These are phyloP conservation scores for Sanderia malayensis DNA, from an alignment of 30 jellyfish, hydroid and myxozoan species.

Conservation along the genomic window DNA sequence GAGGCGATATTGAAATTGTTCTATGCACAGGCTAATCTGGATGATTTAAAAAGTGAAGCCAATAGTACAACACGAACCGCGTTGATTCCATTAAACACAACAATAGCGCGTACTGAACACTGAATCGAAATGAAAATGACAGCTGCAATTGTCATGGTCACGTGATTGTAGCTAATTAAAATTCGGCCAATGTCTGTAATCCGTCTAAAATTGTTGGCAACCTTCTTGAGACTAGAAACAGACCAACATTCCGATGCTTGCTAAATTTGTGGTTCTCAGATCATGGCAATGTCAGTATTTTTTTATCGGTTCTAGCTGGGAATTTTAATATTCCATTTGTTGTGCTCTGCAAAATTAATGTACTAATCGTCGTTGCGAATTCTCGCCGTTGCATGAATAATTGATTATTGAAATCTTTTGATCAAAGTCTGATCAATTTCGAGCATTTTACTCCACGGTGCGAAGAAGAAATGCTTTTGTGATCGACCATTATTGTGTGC, in stretches of 20 bases:
- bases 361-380: constrained; percentile 35
- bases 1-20: constrained; percentile 41
- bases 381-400: constrained; percentile 35
- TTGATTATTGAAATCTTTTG: constrained; percentile 40
- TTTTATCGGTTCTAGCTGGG: constrained; percentile 45
- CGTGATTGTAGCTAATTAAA: constrained; percentile 11
- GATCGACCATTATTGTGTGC: too few species aligned
- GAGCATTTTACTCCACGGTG: constrained; percentile 14
- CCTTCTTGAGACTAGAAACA: background rate
- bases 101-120: constrained; percentile 28
- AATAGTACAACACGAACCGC: constrained; percentile 34
- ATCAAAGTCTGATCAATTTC: constrained; percentile 16
- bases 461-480: constrained; percentile 2
- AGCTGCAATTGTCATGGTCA: constrained; percentile 34
- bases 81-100: constrained; percentile 55
- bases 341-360: constrained; percentile 22
- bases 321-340: constrained; percentile 19
- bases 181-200: constrained; percentile 29
- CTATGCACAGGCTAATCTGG: constrained; percentile 24
- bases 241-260: background rate
- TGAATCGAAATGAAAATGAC: constrained; percentile 31
- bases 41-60: constrained; percentile 14
- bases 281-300: constrained; percentile 32
- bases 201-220: background rate
- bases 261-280: constrained; percentile 28